Base-by-base conservation (phyloP, 2,797 vertebrate species). In the Helarctos malayanus region DNA sequence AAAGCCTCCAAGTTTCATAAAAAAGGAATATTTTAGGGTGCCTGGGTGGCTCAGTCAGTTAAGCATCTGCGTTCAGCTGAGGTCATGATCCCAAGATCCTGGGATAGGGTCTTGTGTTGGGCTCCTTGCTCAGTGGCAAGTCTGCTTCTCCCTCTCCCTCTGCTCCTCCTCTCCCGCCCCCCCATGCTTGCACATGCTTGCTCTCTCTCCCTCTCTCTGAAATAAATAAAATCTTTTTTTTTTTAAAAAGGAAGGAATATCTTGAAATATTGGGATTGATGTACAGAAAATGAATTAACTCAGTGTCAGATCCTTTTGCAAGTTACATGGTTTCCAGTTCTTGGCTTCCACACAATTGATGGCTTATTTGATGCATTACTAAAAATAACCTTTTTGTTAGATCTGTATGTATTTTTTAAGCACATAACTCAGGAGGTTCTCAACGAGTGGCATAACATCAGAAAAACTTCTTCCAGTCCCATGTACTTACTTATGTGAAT, bases 261-360 rank as follows among this genome's bases (percentile, higher is more conserved):
- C 87, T 95, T 82, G 45, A 91, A 86, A 49, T 38, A 29, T 2
- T 86, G 21, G 14, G 76, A 59, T 61, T 83, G 27, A 68, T 52
- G 18, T 82, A 54, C 68, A 54, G 23, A 78, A 82, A 75, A 65
- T 69, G 3, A 61, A 71, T 88, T 69, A n/a, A 68, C 32, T 76
- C 49, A 7, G 0, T 68, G 11, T 87, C 41, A 52, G 41, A 59
- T 57, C 65, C 59, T 82, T 80, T 85, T 45, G 65, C 21, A 61
- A 49, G 23, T 87, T 23, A 56, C 2, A 49, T 81, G 45, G 29
- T 54, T 90, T 90, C 52, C 69, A 59, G 3, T 56, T 89, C 32
- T 89, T 92, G 89, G 71, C 38, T 92, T 96, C 41, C 85, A 49
- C n/a, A 79, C 32, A 84, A 6, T 54, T 52, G 27, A n/a, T 68